Percentiles rank a stretch among this genome's conserved stretches.
Evolutionary conservation across 2,888 invertebrate genomes (phyloP).

Genomic region (Barypeithes pellucidus): DNA sequence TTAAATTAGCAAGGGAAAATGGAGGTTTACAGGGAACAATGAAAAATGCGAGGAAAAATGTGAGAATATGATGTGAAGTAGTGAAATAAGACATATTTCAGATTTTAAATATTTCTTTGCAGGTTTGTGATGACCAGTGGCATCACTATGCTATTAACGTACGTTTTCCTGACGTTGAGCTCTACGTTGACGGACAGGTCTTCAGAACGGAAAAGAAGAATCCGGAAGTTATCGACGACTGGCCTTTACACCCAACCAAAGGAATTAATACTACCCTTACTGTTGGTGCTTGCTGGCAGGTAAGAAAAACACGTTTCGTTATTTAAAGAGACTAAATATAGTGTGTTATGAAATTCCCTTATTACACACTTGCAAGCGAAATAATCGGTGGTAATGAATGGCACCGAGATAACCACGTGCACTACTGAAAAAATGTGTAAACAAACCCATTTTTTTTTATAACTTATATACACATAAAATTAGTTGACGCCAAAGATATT

Average conservation of each 20-base stretch:
- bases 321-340: too few relatives aligned
- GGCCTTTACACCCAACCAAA: slow-evolving; percentile 97
- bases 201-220: slow-evolving; percentile 80
- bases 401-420: too few relatives aligned
- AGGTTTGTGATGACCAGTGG: slow-evolving; percentile 98
- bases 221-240: slow-evolving; percentile 98
- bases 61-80: not conserved
- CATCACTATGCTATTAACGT: slow-evolving; percentile 97
- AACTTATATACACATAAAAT: too few relatives aligned
- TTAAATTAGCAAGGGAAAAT: slow-evolving; percentile 17
- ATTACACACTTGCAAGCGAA: too few relatives aligned
- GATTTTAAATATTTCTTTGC: slow-evolving; percentile 42
- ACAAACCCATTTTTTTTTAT: too few relatives aligned
- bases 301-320: slow-evolving; percentile 60
- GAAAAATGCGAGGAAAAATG: not conserved
- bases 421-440: too few relatives aligned
- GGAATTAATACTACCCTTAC: slow-evolving; percentile 94
- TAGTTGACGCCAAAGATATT: too few relatives aligned
- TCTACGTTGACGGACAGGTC: slow-evolving; percentile 91
- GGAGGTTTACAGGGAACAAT: not conserved
- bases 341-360: too few relatives aligned
- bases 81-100: too few relatives aligned
- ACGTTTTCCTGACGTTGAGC: slow-evolving; percentile 90
- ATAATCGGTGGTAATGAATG: too few relatives aligned
- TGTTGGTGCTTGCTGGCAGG: slow-evolving; percentile 99